Evolutionary conservation across 2,888 invertebrate genomes (phyloP).

Genomic region (Hypsopygia costalis): DNA sequence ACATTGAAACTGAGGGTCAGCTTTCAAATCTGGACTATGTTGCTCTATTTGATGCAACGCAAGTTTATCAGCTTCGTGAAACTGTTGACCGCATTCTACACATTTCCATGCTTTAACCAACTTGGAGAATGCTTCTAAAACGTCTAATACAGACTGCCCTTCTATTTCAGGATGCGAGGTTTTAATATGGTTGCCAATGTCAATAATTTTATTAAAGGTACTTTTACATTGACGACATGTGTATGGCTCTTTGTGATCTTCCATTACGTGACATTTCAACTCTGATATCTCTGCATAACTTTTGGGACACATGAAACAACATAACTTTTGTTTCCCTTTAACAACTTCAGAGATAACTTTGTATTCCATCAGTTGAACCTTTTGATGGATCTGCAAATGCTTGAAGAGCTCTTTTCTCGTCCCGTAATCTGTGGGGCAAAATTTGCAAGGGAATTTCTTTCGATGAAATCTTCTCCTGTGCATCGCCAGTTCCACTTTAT

Average conservation of each 20-base stretch:
- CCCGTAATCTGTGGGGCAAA: slow-evolving; percentile 70
- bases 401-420: slow-evolving; percentile 64
- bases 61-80: slow-evolving; percentile 64
- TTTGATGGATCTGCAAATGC: slow-evolving; percentile 65
- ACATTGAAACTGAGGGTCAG: slow-evolving; percentile 59
- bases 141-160: slow-evolving; percentile 60
- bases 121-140: slow-evolving; percentile 63
- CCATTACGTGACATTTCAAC: slow-evolving; percentile 64
- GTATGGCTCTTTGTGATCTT: slow-evolving; percentile 62
- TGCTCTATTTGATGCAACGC: slow-evolving; percentile 62
- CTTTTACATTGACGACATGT: slow-evolving; percentile 56
- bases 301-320: slow-evolving; percentile 64
- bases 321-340: slow-evolving; percentile 58
- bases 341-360: slow-evolving; percentile 68
- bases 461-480: slow-evolving; percentile 61
- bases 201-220: slow-evolving; percentile 57
- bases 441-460: slow-evolving; percentile 67
- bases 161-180: slow-evolving; percentile 59
- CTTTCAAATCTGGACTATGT: slow-evolving; percentile 56
- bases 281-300: slow-evolving; percentile 53
- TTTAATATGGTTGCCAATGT: slow-evolving; percentile 63
- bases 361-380: slow-evolving; percentile 69
- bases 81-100: slow-evolving; percentile 65
- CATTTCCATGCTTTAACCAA: slow-evolving; percentile 72
- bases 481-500: slow-evolving; percentile 48